Conservation (phyloP, 2,797 vertebrate species). For the Nyctalus aviator region DNA sequence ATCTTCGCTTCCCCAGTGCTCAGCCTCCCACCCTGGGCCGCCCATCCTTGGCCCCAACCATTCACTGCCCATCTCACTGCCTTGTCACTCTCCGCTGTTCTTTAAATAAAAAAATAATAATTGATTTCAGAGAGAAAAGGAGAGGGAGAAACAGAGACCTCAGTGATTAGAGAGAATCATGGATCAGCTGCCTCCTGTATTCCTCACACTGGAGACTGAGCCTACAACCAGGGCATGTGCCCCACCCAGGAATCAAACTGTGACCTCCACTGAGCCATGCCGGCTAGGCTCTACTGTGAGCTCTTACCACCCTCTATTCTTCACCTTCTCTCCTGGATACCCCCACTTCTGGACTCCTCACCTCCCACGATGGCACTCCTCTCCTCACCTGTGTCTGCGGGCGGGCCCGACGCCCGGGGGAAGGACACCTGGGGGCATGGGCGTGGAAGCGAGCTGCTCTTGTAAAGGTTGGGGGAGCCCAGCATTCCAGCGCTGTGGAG, state of each 20-base stretch:
- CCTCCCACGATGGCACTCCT: not conserved
- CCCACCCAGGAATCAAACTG: no score
- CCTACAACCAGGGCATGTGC: no score
- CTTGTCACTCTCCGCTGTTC: not conserved
- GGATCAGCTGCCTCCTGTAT: no score
- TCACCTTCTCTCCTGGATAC: no score
- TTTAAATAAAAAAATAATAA: not conserved
- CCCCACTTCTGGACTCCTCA: not conserved
- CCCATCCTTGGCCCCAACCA: rapidly evolving
- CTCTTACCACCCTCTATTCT: not conserved
- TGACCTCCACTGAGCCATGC: no score
- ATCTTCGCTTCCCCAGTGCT: not conserved
- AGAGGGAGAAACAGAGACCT: no score
- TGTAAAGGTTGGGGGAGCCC: not conserved
- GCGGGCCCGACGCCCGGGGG: not conserved
- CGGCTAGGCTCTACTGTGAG: not conserved
- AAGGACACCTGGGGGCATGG: not conserved
- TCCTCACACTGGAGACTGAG: no score
- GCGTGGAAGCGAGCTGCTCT: not conserved
- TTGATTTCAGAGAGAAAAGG: no score
- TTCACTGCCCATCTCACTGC: not conserved
- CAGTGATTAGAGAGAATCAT: no score
- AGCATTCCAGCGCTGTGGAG: not conserved
- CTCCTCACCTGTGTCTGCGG: not conserved
- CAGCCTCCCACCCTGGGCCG: not conserved